Evolutionary conservation across 2,888 invertebrate species (phyloP).

Genomic region (Apodemia duryi): DNA sequence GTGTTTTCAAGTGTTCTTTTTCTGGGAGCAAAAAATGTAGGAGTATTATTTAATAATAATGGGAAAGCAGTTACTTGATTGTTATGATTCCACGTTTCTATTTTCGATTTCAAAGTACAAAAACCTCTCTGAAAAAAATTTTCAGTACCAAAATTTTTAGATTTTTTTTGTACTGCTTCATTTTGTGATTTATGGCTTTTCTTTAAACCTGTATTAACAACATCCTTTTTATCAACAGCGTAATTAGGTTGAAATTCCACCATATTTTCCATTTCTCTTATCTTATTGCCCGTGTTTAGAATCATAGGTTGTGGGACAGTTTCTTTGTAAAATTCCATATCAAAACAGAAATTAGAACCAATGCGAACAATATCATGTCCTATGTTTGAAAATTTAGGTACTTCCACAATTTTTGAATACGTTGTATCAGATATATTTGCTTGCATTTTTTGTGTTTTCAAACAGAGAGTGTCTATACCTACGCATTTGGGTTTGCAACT

Average conservation of each 20-base stretch:
- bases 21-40: conserved; percentile 28
- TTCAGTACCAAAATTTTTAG: conserved; percentile 33
- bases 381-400: conserved; percentile 22
- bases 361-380: conserved; percentile 32
- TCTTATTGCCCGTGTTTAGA: background rate
- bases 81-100: conserved; percentile 13
- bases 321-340: conserved; percentile 38
- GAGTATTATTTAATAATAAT: conserved; percentile 18
- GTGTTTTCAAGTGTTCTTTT: conserved; percentile 20
- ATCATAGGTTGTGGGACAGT: conserved; percentile 15
- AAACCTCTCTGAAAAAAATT: conserved; percentile 43
- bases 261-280: conserved; percentile 17
- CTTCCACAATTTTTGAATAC: conserved; percentile 21
- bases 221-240: conserved; percentile 19
- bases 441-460: conserved; percentile 5
- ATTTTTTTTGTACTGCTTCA: conserved; percentile 25
- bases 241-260: conserved; percentile 1
- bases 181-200: conserved; percentile 23
- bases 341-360: conserved; percentile 28
- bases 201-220: conserved; percentile 12
- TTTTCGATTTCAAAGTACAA: conserved; percentile 40
- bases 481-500: conserved; percentile 19
- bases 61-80: conserved; percentile 5
- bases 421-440: background rate
- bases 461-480: conserved; percentile 16